Evolutionary conservation across 1,140 invertebrate genomes (phyloP).

Genomic region (Neotoxoptera formosana): DNA sequence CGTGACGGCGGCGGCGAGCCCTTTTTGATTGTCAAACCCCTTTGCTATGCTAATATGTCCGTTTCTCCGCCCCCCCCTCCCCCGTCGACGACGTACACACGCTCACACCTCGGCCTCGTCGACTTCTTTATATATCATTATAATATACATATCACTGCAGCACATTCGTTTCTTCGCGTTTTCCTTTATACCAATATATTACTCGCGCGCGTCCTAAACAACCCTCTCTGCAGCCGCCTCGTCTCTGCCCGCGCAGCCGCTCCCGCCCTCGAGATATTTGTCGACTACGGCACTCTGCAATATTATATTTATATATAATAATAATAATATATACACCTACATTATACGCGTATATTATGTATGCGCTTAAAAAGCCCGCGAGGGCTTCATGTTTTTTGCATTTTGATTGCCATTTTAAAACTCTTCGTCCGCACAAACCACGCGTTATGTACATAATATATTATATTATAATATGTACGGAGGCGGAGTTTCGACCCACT

Average conservation of each 20-base stretch:
- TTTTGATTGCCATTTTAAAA: conserved; percentile 56
- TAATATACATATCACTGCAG: not conserved
- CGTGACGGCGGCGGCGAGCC: conserved; percentile 45
- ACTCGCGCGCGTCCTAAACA: not conserved
- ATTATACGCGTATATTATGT: not conserved
- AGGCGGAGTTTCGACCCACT: not conserved
- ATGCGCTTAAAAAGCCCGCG: not conserved
- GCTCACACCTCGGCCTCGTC: not conserved
- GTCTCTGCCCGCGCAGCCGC: too few relatives aligned
- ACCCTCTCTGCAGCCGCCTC: not conserved
- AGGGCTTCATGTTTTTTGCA: conserved; percentile 50
- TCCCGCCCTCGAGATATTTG: not conserved
- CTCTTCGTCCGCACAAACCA: not conserved
- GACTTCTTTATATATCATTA: not conserved
- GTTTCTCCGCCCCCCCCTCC: not conserved
- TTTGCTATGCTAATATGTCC: conserved; percentile 57
- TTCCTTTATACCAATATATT: too few relatives aligned
- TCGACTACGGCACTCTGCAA: not conserved
- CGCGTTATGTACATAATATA: not conserved
- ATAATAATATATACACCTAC: not conserved
- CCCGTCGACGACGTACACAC: not conserved
- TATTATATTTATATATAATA: not conserved
- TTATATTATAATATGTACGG: not conserved
- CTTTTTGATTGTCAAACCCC: conserved; percentile 57
- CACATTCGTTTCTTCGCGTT: conserved; percentile 26